A percentile compares a stretch with the other conserved stretches of the same genome.
These are phyloP conservation scores for Amphiprion percula DNA, from an alignment of 2,113 vertebrate genomes.

Conservation along the genomic window DNA sequence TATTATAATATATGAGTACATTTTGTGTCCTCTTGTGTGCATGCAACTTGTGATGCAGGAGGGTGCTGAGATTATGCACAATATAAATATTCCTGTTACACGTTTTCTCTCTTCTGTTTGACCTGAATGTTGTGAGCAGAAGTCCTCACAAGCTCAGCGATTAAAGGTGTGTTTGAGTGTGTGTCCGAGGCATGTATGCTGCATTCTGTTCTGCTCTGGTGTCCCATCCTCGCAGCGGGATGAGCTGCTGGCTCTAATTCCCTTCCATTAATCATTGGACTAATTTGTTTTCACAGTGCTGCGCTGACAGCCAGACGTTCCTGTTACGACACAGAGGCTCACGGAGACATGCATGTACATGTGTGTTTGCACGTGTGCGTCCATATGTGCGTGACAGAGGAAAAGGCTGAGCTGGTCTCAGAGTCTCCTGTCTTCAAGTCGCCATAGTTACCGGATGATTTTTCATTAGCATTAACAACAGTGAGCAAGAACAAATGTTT, in stretches of 20 bases:
- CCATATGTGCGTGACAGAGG: slow-evolving; percentile 12
- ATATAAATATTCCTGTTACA: not conserved
- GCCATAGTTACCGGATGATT: not conserved
- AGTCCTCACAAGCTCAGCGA: not conserved
- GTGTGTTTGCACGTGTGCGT: slow-evolving; percentile 21
- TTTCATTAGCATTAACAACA: not conserved
- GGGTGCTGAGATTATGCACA: not conserved
- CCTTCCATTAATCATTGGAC: slow-evolving; percentile 93
- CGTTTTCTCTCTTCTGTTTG: not conserved
- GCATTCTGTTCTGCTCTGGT: slow-evolving; percentile 75
- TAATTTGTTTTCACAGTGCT: slow-evolving; percentile 83
- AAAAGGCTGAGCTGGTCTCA: slow-evolving; percentile 14
- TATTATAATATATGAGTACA: not conserved
- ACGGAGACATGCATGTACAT: slow-evolving; percentile 1
- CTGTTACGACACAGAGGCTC: slow-evolving; percentile 69
- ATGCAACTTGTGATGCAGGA: too few species aligned
- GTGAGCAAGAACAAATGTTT: not conserved
- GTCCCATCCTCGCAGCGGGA: slow-evolving; percentile 84
- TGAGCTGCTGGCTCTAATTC: slow-evolving; percentile 88
- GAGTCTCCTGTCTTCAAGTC: not conserved
- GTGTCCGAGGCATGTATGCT: slow-evolving; percentile 7
- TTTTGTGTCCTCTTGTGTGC: too few species aligned
- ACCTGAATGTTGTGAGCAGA: not conserved
- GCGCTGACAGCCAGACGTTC: slow-evolving; percentile 81
- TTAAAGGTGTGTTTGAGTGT: slow-evolving; percentile 5